Percentiles rank a stretch among this genome's conserved stretches.
Conservation (phyloP, 1,140 invertebrate species). For the Steinernema feltiae region DNA sequence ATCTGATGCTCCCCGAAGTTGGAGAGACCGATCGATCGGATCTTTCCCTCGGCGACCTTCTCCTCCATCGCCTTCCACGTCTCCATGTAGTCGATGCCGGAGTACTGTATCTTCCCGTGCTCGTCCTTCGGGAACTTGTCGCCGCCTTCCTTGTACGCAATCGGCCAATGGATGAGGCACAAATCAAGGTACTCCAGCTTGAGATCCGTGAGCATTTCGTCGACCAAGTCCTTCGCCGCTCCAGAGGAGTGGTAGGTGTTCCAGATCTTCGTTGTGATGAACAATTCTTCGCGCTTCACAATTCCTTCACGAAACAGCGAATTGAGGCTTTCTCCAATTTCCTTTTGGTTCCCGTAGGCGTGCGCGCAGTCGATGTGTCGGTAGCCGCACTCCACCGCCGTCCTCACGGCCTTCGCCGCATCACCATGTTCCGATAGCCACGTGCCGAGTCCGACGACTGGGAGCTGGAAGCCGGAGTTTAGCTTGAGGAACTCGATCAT, state of each 20-base stretch:
- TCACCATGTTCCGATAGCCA: conserved; percentile 72
- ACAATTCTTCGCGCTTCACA: conserved; percentile 71
- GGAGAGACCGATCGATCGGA: conserved; percentile 75
- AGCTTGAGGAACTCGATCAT: neutral
- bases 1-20: conserved; percentile 83
- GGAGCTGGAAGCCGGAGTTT: conserved; percentile 59
- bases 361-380: conserved; percentile 81
- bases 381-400: conserved; percentile 77
- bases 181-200: conserved; percentile 68
- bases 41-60: conserved; percentile 68
- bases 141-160: conserved; percentile 48
- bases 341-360: conserved; percentile 76
- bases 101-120: conserved; percentile 64
- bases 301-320: conserved; percentile 68
- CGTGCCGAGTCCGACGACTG: conserved; percentile 71
- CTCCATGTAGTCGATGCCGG: conserved; percentile 74
- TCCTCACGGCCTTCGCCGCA: conserved; percentile 70
- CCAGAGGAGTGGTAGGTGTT: conserved; percentile 61
- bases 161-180: conserved; percentile 78
- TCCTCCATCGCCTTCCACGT: conserved; percentile 75
- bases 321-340: conserved; percentile 72
- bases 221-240: conserved; percentile 50
- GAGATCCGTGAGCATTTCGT: conserved; percentile 28
- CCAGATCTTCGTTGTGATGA: conserved; percentile 67
- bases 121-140: conserved; percentile 58